Percentiles rank a stretch among this genome's conserved stretches.
Evolutionary conservation across 1,140 invertebrate species (phyloP).

Genomic region (Aphaenogaster floridana): DNA sequence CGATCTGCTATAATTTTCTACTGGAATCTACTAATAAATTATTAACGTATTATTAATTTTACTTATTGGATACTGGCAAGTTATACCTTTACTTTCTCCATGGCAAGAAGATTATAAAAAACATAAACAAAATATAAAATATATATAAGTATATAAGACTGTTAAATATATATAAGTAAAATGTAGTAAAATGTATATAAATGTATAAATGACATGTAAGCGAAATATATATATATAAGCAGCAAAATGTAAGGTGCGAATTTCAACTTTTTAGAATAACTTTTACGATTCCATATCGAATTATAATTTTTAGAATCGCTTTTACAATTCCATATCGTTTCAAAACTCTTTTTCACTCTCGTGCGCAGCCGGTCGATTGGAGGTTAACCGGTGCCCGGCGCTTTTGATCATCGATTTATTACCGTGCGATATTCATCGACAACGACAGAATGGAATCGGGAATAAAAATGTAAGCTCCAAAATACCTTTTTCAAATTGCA

Average conservation of each 20-base stretch:
- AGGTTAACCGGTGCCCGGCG: constrained; percentile 28
- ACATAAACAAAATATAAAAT: background rate
- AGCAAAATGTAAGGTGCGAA: background rate
- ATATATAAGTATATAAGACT: background rate
- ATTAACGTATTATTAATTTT: background rate
- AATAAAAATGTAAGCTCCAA: background rate
- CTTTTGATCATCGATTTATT: background rate
- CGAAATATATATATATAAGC: background rate
- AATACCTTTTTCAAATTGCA: background rate
- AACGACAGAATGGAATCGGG: background rate
- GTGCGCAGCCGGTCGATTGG: background rate
- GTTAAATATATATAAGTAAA: background rate
- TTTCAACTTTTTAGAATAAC: background rate
- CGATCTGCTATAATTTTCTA: background rate
- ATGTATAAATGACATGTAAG: background rate
- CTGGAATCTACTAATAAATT: background rate
- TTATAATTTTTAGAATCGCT: background rate
- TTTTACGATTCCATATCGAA: background rate
- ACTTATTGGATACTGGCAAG: background rate
- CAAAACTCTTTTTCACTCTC: background rate
- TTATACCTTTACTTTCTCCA: background rate
- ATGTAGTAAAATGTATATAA: background rate
- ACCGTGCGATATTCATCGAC: background rate
- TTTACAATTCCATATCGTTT: background rate
- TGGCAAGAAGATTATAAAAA: background rate